Percentiles rank a stretch among this genome's conserved stretches.
These are phyloP conservation scores for Acanthopleura granulata DNA, from an alignment of 2,888 invertebrate genomes.

Conservation along the genomic window DNA sequence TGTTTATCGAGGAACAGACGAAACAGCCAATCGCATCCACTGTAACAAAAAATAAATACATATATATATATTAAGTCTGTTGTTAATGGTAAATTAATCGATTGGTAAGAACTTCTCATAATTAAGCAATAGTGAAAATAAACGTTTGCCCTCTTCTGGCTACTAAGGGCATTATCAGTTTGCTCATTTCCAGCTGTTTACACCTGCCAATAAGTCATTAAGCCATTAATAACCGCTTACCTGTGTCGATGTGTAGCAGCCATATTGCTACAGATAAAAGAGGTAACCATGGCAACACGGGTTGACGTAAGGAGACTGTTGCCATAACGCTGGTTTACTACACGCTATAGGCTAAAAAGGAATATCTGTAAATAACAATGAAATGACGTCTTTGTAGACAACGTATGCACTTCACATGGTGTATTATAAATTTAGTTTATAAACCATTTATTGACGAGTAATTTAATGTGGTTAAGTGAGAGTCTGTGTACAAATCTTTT, in stretches of 20 bases:
- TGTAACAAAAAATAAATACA: constrained; percentile 33
- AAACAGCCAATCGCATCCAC: constrained; percentile 84
- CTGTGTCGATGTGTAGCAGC: neutral
- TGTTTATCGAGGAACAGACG: constrained; percentile 94
- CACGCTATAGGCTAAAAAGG: no score
- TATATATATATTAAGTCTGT: neutral
- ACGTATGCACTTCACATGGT: no score
- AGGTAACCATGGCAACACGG: constrained; percentile 11
- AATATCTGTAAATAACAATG: no score
- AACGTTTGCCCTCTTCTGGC: no score
- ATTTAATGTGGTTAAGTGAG: no score
- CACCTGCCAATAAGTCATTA: neutral
- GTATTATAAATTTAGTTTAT: no score
- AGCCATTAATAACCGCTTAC: neutral
- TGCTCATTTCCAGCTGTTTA: no score
- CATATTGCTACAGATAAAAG: neutral
- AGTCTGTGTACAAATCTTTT: no score
- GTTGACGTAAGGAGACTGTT: neutral
- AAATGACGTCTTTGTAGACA: no score
- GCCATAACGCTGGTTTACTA: neutral
- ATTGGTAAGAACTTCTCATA: neutral
- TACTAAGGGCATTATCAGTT: no score
- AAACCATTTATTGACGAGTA: no score
- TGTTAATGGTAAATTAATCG: neutral
- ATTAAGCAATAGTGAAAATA: no score